Conservation (phyloP, 2,113 vertebrate genomes). For the Grallaria varia region DNA sequence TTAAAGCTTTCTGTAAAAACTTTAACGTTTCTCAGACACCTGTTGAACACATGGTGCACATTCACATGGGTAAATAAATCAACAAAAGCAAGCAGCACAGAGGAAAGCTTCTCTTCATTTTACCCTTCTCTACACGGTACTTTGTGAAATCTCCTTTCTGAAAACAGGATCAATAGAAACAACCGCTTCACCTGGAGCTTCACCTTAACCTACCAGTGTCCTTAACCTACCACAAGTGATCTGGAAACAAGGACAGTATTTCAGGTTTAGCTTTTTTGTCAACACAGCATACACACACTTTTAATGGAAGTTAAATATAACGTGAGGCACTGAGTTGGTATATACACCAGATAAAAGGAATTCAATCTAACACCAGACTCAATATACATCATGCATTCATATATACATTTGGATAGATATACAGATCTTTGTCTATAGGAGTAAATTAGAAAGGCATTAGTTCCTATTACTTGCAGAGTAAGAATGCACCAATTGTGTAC, state of each 20-base stretch:
- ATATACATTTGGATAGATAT: fast-evolving
- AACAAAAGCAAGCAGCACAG: neutral
- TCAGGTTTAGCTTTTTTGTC: neutral
- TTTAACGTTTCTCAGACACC: neutral
- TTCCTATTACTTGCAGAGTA: neutral
- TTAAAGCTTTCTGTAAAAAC: neutral
- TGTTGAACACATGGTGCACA: neutral
- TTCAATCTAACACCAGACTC: neutral
- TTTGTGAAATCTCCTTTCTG: neutral
- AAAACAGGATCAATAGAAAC: neutral
- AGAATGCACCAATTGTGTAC: neutral
- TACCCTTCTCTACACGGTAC: neutral
- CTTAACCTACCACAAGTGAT: neutral
- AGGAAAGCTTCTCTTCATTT: neutral
- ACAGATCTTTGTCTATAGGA: neutral
- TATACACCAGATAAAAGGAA: neutral
- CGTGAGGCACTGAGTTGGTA: neutral
- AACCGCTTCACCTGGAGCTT: neutral
- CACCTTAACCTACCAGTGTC: no score
- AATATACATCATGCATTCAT: neutral
- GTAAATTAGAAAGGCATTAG: neutral
- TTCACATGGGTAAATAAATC: neutral
- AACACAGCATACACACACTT: fast-evolving
- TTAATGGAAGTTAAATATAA: neutral
- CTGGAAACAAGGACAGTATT: neutral